phyloP scores from a whole-genome alignment of 1,140 invertebrate genomes.

The Trinorchestia longiramus region DNA sequence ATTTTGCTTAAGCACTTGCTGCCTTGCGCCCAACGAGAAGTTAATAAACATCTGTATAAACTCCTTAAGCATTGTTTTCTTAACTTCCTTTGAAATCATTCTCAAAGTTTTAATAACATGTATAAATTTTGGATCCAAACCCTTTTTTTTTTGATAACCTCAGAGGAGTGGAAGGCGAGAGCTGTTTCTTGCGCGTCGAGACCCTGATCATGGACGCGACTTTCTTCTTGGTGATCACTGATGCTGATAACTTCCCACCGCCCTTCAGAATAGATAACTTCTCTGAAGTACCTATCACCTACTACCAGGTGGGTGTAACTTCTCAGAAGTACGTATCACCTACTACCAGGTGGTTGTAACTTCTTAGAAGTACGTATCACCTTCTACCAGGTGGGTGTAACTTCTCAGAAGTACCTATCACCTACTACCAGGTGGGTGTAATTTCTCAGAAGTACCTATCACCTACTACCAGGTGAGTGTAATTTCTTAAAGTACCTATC shows the following conservation, averaged over 20 bases:
- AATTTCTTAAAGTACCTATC: constrained; percentile 91
- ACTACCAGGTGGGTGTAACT: constrained; percentile 81
- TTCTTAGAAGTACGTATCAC: too few species aligned
- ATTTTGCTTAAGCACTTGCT: too few species aligned
- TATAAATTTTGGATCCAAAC: neutral
- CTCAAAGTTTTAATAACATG: neutral
- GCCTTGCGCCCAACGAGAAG: too few species aligned
- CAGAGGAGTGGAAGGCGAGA: constrained; percentile 80
- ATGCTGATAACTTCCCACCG: constrained; percentile 92
- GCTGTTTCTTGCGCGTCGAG: constrained; percentile 89
- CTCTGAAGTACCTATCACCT: constrained; percentile 88
- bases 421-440: constrained; percentile 87
- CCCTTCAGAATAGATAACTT: constrained; percentile 95
- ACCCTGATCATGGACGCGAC: constrained; percentile 90
- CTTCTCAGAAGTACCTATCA: constrained; percentile 90
- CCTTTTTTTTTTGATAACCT: constrained; percentile 49
- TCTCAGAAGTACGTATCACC: constrained; percentile 75
- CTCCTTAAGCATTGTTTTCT: too few species aligned
- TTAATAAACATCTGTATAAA: too few species aligned
- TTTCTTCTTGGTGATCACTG: constrained; percentile 91
- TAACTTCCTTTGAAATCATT: neutral
- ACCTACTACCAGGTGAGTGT: constrained; percentile 82
- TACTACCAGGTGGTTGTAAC: constrained; percentile 76
- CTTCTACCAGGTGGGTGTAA: constrained; percentile 90
- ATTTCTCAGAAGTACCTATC: constrained; percentile 90